phyloP scores from a whole-genome alignment of 92 coral and sea anemone genomes.

The Porites cylindrica region DNA sequence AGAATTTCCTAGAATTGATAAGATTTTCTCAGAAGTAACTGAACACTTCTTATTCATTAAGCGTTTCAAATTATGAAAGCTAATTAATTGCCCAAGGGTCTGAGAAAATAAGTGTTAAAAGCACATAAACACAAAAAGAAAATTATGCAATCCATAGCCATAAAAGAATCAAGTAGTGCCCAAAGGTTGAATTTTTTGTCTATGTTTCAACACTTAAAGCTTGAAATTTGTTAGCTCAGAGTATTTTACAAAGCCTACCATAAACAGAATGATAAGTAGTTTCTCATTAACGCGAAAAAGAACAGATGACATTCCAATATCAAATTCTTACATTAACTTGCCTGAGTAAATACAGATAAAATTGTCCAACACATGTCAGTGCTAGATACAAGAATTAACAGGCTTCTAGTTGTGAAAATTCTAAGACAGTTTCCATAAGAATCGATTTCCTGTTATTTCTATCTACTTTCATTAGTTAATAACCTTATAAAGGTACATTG shows the following conservation, averaged over 20 bases:
- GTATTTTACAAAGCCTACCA: not conserved
- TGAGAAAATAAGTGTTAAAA: not conserved
- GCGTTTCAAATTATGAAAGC: not conserved
- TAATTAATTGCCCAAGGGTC: not conserved
- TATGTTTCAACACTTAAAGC: not conserved
- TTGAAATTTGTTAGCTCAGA: not conserved
- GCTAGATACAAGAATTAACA: not conserved
- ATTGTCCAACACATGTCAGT: not conserved
- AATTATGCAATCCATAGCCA: not conserved
- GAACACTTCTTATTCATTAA: not conserved
- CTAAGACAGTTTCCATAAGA: not conserved
- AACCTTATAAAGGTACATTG: not conserved
- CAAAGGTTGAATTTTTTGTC: no score
- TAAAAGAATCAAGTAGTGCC: no score
- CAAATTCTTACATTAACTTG: not conserved
- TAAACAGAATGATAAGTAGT: not conserved
- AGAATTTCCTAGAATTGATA: slow-evolving; percentile 11
- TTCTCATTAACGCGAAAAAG: not conserved
- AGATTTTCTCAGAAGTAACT: slow-evolving; percentile 20
- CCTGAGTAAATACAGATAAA: not conserved
- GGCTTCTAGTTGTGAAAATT: not conserved
- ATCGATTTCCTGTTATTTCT: not conserved
- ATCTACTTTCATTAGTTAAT: not conserved
- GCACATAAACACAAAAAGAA: slow-evolving; percentile 6
- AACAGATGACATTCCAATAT: not conserved